Base-by-base conservation (phyloP, 2,888 invertebrate species). In the Drosophila robusta region DNA sequence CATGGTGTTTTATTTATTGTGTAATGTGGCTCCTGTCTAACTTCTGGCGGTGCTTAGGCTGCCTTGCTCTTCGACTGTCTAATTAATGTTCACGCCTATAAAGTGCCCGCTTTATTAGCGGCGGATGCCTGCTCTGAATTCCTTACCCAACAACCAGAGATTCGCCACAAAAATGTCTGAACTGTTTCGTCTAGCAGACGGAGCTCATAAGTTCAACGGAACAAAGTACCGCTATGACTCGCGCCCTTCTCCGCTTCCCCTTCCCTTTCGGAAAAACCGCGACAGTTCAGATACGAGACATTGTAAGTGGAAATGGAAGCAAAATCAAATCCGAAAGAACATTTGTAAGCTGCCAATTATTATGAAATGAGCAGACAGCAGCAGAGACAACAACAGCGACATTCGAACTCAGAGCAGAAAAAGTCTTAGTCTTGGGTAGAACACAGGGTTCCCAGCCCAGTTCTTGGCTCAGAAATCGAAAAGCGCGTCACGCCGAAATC, bases 321-420 rank as follows among this genome's bases (percentile, higher is more conserved):
- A 49, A 75, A 72, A 86, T 86, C 81, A 84, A 83, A 83, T 74
- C 74, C 74, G 47, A 83, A 84, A 84, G 79, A 80, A 83, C 81
- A 83, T 83, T 83, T 84, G 84, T 80, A 84, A 83, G 81, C 84
- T 83, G 83, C 87, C 87, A 83, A 83, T 83, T 83, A 83, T 83
- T 83, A 83, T 83, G 83, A 83, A 83, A 81, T 70, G 67, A 67
- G 51, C 47, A 75, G 82, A 75, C 77, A 70, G 66, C 51, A 63
- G 34, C 55, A 45, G 2, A 46, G 34, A 32, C 46, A 61, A 68
- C 74, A 70, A 55, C 68, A 67, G 83, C 72, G 80, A 83, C 83
- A 86, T 80, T 77, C 77, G 67, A 70, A 54, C 44, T 47, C 24
- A 46, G 34, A 50, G 16, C 14, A 71, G 52, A 50, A 32, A 22